phyloP scores from a whole-genome alignment of 1,140 invertebrate genomes.

The Aphelenchoides fujianensis region DNA sequence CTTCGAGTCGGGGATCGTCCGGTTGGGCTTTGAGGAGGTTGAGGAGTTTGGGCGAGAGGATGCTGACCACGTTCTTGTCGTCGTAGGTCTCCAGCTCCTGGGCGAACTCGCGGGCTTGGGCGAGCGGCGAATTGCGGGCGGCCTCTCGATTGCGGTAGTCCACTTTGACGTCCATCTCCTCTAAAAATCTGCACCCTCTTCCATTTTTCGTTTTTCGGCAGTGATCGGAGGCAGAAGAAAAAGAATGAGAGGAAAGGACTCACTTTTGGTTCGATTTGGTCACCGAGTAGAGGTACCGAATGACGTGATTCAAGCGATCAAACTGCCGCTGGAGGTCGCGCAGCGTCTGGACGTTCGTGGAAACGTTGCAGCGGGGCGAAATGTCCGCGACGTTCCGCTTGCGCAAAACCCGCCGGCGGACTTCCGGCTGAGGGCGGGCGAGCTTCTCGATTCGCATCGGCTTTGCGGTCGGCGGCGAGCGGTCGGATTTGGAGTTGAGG shows the following conservation, averaged over 20 bases:
- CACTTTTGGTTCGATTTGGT: constrained; percentile 14
- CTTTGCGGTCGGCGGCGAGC: not conserved
- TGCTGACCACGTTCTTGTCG: not conserved
- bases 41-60: constrained; percentile 11
- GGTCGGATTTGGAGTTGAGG: not conserved
- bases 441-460: constrained; percentile 6
- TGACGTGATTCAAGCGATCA: constrained; percentile 15
- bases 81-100: constrained; percentile 16
- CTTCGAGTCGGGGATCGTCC: constrained; percentile 13
- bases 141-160: not conserved
- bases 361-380: constrained; percentile 5
- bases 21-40: constrained; percentile 1
- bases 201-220: not conserved
- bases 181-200: not conserved
- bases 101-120: not conserved
- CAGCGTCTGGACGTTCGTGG: constrained; percentile 1
- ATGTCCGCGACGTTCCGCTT: constrained; percentile 1
- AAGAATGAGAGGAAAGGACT: not conserved
- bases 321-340: not conserved
- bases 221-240: too few relatives aligned
- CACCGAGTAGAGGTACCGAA: not conserved
- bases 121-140: not conserved
- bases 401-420: too few relatives aligned
- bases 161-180: constrained; percentile 8
- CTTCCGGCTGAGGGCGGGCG: not conserved